A percentile compares a stretch with the other conserved stretches of the same genome.
Evolutionary conservation across 2,888 invertebrate species (phyloP).

Genomic region (Meteorus cinctellus): DNA sequence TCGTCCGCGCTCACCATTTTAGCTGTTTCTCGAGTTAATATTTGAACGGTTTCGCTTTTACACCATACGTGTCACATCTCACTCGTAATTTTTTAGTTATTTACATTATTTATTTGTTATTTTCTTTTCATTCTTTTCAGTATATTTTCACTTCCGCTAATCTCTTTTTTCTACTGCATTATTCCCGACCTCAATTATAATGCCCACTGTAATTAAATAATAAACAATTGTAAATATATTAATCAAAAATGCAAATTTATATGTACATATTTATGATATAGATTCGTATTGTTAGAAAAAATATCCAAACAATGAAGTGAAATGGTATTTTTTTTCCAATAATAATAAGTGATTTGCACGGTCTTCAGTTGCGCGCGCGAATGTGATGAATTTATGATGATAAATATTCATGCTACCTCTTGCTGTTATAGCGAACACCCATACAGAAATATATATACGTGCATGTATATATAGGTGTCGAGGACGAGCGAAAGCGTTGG

Average conservation of each 20-base stretch:
- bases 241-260: slow-evolving; percentile 3
- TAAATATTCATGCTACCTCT: slow-evolving; percentile 28
- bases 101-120: slow-evolving; percentile 33
- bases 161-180: background rate
- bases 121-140: slow-evolving; percentile 41
- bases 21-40: slow-evolving; percentile 71
- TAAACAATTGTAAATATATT: background rate
- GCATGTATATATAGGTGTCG: slow-evolving; percentile 55
- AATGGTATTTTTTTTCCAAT: slow-evolving; percentile 1
- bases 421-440: background rate
- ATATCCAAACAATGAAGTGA: background rate
- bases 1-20: slow-evolving; percentile 42
- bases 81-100: slow-evolving; percentile 16
- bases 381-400: slow-evolving; percentile 29
- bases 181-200: slow-evolving; percentile 3
- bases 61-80: slow-evolving; percentile 6
- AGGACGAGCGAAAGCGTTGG: slow-evolving; percentile 53
- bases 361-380: slow-evolving; percentile 12
- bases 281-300: background rate
- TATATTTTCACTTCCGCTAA: slow-evolving; percentile 46
- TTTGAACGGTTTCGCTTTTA: slow-evolving; percentile 67
- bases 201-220: background rate
- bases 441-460: background rate
- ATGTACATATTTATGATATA: slow-evolving; percentile 8
- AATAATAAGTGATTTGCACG: slow-evolving; percentile 29